Evolutionary conservation across 1,140 invertebrate genomes (phyloP).

Genomic region (Rhopalosiphum maidis): DNA sequence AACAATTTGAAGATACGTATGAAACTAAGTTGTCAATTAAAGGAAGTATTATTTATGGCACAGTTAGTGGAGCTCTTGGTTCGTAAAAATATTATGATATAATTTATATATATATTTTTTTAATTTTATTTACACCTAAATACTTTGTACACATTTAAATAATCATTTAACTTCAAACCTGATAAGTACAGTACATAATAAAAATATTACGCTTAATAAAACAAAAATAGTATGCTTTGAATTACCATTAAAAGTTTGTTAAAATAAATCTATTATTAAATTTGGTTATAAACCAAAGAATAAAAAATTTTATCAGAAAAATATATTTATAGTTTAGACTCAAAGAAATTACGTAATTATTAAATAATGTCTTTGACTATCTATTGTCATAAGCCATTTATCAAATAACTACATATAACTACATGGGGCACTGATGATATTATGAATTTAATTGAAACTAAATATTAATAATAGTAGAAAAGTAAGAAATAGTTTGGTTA

Average conservation of each 20-base stretch:
- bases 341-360: neutral
- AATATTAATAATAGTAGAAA: too few species aligned
- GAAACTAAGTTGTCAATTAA: conserved; percentile 71
- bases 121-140: neutral
- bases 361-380: too few species aligned
- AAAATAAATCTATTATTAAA: neutral
- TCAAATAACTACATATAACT: too few species aligned
- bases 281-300: neutral
- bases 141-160: neutral
- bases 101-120: neutral
- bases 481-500: too few species aligned
- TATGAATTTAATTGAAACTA: too few species aligned
- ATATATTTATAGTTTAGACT: neutral
- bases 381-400: too few species aligned
- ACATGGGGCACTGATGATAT: too few species aligned
- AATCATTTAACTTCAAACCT: neutral
- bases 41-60: conserved; percentile 88
- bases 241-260: neutral
- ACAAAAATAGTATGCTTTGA: neutral
- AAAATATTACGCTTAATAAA: neutral
- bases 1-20: conserved; percentile 85
- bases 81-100: conserved; percentile 59
- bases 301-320: neutral
- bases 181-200: neutral
- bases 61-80: conserved; percentile 88